These are phyloP conservation scores for Palythoa grandiflora DNA, from an alignment of 92 coral and sea anemone species.

Conservation along the genomic window DNA sequence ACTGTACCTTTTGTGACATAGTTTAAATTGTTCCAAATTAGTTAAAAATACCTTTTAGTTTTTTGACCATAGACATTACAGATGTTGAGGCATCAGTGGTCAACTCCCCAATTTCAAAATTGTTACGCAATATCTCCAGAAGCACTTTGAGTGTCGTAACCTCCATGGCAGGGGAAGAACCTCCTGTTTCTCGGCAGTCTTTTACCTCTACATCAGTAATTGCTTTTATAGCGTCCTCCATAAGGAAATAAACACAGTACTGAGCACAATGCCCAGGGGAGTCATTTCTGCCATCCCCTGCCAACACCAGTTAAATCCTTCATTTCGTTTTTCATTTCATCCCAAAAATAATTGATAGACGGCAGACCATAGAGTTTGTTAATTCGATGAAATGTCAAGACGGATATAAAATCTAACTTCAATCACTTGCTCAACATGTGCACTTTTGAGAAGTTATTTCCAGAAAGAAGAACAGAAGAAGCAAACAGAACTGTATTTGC, in stretches of 20 bases:
- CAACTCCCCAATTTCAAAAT: conserved; percentile 23
- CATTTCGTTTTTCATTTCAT: conserved; percentile 39
- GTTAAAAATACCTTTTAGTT: conserved; percentile 26
- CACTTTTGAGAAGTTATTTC: conserved; percentile 39
- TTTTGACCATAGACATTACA: conserved; percentile 20
- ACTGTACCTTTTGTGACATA: too few relatives aligned
- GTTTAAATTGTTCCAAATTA: too few relatives aligned
- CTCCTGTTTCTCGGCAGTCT: conserved; percentile 49
- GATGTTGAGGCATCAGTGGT: conserved; percentile 39
- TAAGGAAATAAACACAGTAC: conserved; percentile 48
- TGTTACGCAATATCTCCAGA: conserved; percentile 20
- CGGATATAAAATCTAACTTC: conserved; percentile 1
- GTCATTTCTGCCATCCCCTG: conserved; percentile 58
- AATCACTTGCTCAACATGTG: not conserved
- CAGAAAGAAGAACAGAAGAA: conserved; percentile 37
- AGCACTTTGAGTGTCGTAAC: conserved; percentile 30
- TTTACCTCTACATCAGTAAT: conserved; percentile 44
- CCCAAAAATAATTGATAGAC: conserved; percentile 9
- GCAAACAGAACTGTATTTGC: conserved; percentile 19
- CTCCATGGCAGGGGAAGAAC: conserved; percentile 36
- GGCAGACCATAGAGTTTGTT: conserved; percentile 42
- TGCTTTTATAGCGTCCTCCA: conserved; percentile 38
- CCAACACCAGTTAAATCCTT: conserved; percentile 27
- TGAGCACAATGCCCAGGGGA: conserved; percentile 44
- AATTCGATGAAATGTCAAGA: conserved; percentile 41